These are phyloP conservation scores for Hermaeophaga mercurialis DNA, from an alignment of 2,888 invertebrate species.

Conservation along the genomic window DNA sequence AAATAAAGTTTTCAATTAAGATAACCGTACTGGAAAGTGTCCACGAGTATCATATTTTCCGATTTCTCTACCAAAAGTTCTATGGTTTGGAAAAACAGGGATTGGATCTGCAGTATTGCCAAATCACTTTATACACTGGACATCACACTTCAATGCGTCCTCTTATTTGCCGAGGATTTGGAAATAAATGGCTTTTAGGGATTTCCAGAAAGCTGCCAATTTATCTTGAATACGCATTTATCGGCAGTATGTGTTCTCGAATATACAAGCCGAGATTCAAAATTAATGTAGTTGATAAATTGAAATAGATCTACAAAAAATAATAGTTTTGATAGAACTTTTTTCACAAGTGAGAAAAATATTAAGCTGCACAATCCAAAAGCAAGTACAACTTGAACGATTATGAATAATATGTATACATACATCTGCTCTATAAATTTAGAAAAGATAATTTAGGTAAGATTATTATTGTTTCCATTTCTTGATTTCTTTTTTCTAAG, in stretches of 20 bases:
- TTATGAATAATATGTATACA: too few species aligned
- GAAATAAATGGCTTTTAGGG: slow-evolving; percentile 31
- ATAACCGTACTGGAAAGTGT: slow-evolving; percentile 16
- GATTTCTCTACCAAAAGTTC: slow-evolving; percentile 25
- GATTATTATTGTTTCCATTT: too few species aligned
- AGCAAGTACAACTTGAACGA: too few species aligned
- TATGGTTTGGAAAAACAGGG: slow-evolving; percentile 33
- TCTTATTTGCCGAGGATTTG: slow-evolving; percentile 43
- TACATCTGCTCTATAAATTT: too few species aligned
- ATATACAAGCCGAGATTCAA: slow-evolving; percentile 4
- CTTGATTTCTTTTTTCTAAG: too few species aligned
- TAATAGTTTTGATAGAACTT: too few species aligned
- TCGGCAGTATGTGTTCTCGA: slow-evolving; percentile 7
- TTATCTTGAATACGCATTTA: too few species aligned
- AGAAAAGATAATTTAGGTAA: too few species aligned
- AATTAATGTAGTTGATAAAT: slow-evolving; percentile 11
- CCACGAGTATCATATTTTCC: slow-evolving; percentile 16
- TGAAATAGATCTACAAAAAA: too few species aligned
- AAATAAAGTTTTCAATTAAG: slow-evolving; percentile 11
- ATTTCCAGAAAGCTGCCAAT: slow-evolving; percentile 22
- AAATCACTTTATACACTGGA: slow-evolving; percentile 34
- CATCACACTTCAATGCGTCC: slow-evolving; percentile 44
- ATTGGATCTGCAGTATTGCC: slow-evolving; percentile 30
- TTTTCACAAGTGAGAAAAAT: too few species aligned
- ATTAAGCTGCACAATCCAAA: too few species aligned